Evolutionary conservation across 2,797 vertebrate genomes (phyloP).

Genomic region (Peromyscus eremicus): DNA sequence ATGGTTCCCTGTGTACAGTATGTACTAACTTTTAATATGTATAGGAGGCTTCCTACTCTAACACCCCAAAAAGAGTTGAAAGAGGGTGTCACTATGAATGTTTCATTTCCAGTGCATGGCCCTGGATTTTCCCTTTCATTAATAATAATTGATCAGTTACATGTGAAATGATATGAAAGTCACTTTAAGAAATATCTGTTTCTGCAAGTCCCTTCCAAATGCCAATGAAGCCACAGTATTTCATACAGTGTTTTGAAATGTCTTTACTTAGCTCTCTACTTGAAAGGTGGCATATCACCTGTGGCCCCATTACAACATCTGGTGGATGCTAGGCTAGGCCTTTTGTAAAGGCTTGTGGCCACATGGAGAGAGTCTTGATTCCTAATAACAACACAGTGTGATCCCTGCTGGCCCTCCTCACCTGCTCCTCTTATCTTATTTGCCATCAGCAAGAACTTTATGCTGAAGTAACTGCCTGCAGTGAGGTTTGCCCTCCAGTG

Average conservation of each 20-base stretch:
- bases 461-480: slow-evolving; percentile 73
- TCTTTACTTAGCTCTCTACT: not conserved
- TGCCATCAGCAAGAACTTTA: slow-evolving; percentile 73
- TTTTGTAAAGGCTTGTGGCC: not conserved
- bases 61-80: not conserved
- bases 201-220: slow-evolving; percentile 28
- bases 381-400: slow-evolving; percentile 10
- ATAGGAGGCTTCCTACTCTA: slow-evolving; percentile 11
- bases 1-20: not conserved
- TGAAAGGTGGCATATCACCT: not conserved
- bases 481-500: slow-evolving; percentile 59
- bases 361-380: not conserved
- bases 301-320: slow-evolving; percentile 14
- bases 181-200: slow-evolving; percentile 5
- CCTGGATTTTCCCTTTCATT: not conserved
- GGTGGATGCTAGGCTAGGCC: not conserved
- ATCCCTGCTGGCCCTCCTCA: slow-evolving; percentile 51
- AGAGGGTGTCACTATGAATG: not conserved
- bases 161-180: not conserved
- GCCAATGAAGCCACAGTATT: not conserved
- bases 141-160: not conserved
- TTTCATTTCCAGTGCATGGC: not conserved
- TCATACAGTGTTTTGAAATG: slow-evolving; percentile 48
- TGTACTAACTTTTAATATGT: not conserved
- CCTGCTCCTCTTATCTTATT: slow-evolving; percentile 35